These are phyloP conservation scores for Microchirus variegatus DNA, from an alignment of 2,797 vertebrate species.

Conservation along the genomic window DNA sequence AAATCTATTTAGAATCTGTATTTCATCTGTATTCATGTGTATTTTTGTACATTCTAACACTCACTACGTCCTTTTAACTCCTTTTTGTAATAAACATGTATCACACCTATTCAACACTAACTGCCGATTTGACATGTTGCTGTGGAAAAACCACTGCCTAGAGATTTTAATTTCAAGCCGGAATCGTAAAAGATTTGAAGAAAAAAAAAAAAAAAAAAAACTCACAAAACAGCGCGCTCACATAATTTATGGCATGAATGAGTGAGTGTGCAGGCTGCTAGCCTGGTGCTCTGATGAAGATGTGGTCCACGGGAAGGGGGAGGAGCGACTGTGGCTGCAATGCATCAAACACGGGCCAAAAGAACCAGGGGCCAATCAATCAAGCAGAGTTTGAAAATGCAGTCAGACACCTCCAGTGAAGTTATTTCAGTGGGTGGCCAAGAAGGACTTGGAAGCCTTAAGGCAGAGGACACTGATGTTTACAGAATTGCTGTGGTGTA, in stretches of 20 bases:
- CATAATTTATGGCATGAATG: constrained; percentile 65
- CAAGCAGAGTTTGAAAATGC: constrained; percentile 70
- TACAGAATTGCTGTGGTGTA: constrained; percentile 29
- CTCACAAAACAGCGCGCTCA: constrained; percentile 32
- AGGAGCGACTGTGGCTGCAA: constrained; percentile 67
- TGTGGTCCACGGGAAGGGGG: constrained; percentile 65
- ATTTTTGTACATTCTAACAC: constrained; percentile 61
- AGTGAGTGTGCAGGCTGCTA: constrained; percentile 64
- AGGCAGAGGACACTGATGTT: constrained; percentile 26
- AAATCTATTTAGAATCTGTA: constrained; percentile 37
- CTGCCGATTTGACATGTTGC: constrained; percentile 44
- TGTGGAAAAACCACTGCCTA: constrained; percentile 21
- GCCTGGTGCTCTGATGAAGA: constrained; percentile 66
- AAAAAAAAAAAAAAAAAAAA: constrained; percentile 6
- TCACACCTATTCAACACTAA: constrained; percentile 58
- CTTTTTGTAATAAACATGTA: constrained; percentile 70
- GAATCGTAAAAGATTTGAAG: constrained; percentile 9
- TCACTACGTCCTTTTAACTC: constrained; percentile 46
- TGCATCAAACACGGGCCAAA: constrained; percentile 69
- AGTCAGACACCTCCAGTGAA: constrained; percentile 62
- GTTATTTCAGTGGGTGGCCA: constrained; percentile 71
- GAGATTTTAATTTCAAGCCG: constrained; percentile 6
- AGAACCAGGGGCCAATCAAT: constrained; percentile 73
- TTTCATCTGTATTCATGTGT: constrained; percentile 45
- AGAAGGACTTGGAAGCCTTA: constrained; percentile 30